phyloP scores from a whole-genome alignment of 2,797 vertebrate species.

The Clarias pachynema region DNA sequence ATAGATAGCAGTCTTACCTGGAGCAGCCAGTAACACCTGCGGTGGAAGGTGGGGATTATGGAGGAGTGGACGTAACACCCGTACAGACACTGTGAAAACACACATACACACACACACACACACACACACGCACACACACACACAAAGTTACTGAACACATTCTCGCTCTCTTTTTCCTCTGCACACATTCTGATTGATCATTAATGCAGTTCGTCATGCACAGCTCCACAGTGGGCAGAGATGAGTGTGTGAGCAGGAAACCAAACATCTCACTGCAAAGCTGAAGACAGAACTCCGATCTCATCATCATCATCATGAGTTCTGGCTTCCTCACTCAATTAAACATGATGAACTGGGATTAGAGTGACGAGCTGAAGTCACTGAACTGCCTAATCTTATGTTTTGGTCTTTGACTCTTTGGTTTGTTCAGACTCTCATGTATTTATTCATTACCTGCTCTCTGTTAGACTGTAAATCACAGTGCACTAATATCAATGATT shows the following conservation, averaged over 20 bases:
- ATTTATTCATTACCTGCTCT: not conserved
- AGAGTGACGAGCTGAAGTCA: not conserved
- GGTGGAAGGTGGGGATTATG: conserved; percentile 99
- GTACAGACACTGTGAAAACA: conserved; percentile 86
- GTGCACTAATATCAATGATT: not conserved
- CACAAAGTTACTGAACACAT: not conserved
- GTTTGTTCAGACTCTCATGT: not conserved
- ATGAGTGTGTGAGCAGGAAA: conserved; percentile 5
- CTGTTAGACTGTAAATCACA: not conserved
- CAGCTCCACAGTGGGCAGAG: not conserved
- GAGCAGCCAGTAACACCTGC: conserved; percentile 98
- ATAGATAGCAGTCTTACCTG: conserved; percentile 83
- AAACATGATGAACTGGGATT: conserved; percentile 11
- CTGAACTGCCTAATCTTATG: not conserved
- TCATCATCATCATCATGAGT: not conserved
- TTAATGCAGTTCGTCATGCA: conserved; percentile 2
- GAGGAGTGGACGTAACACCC: conserved; percentile 99
- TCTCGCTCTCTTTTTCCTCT: not conserved
- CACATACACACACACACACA: conserved; percentile 36
- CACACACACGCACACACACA: conserved; percentile 19
- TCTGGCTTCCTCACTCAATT: conserved; percentile 7
- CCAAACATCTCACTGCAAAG: not conserved
- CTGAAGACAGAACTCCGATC: not conserved
- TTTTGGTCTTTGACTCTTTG: not conserved
- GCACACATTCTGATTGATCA: conserved; percentile 1